Evolutionary conservation across 2,888 invertebrate species (phyloP), one percentile per base, ranked within the genome.

Genomic region (Chrysolina americana): DNA sequence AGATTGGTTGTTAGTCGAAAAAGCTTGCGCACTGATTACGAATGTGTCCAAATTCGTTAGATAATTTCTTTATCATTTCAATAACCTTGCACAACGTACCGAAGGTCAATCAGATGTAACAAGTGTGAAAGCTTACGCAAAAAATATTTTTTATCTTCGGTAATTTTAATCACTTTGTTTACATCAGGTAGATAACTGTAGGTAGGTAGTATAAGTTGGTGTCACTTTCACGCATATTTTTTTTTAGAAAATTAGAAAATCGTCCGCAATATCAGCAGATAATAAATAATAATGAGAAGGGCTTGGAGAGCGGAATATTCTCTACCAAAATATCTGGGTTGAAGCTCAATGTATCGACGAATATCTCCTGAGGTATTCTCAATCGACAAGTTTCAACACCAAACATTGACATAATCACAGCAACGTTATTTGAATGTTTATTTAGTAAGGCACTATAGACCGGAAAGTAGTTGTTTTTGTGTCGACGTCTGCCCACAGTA

Each of bases 1-100:
- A 62, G 65, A 73, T 75, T 3, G 69, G 23, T 59, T 23, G 23
- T 59, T 23, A 19, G 19, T 56, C 10, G 68, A 73, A 73, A 73
- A 68, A 70, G 72, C 47, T 74, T 68, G 72, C 75, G 69, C 70
- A 41, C 17, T 23, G n/a, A 41, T 75, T 65, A 65, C 63, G 44
- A 59, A 65, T 50, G 65, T 66, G 73, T 69, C 71, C 65, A 75
- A 66, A 66, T 73, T 74, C 56, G 70, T 44, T 56, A 47, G 41
- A 75, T 72, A 72, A 69, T 53, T 66, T 70, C 70, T 70, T 68
- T 59, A 72, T 68, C 69, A 71, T 68, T 71, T 72, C 71, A 72
- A 70, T 78, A 70, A 78, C 76, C 78, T 76, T 74, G 75, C 74
- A 76, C 76, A 78, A 77, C 64, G 74, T 65, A 53, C 41, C 71